Evolutionary conservation across 2,113 vertebrate species (phyloP), one percentile per base, ranked within the genome.

Genomic region (Ammodytes dubius): DNA sequence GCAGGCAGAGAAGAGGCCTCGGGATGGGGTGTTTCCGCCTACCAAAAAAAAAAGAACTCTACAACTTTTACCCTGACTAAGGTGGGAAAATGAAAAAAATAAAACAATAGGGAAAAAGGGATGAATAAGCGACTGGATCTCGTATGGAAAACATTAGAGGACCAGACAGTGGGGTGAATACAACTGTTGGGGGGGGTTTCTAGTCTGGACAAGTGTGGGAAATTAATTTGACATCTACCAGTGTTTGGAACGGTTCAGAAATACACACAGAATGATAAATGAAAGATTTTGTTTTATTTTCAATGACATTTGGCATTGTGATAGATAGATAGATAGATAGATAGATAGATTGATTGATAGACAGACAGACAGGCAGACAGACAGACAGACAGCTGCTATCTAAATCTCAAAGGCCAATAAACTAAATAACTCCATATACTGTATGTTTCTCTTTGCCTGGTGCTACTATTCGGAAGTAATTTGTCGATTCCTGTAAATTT

Each of bases 91-190:
- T 42, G 0, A 59, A 74, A 54, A n/a, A 61, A 76, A 10, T 8
- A 63, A 71, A 54, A n/a, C 57, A 76, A 10, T 8, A 63, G 67
- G 37, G 5, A 53, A 37, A 12, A 27, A 6, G 35, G 35, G 84
- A 88, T 92, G 90, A 93, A 90, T 90, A 89, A 94, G 73, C 75
- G 42, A 53, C 75, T 66, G 79, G 67, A 77, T 80, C 66, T 57
- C 2, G 49, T 56, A 73, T 92, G 94, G 93, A 93, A 94, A 92
- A 92, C 69, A 88, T 94, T 86, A 94, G 68, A 5, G 27, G 66
- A 35, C 71, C 85, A 92, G 90, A 90, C 80, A 56, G 65, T 0
- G n/a, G 60, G 68, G 61, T 83, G 66, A 84, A 65, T 85, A 27
- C 81, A 85, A 82, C 6, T 66, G 77, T 69, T 45, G 47, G 46